Percentiles rank a stretch among this genome's conserved stretches.
phyloP scores from a whole-genome alignment of 35 echinoderm and acorn worm species.

The Anneissia japonica region DNA sequence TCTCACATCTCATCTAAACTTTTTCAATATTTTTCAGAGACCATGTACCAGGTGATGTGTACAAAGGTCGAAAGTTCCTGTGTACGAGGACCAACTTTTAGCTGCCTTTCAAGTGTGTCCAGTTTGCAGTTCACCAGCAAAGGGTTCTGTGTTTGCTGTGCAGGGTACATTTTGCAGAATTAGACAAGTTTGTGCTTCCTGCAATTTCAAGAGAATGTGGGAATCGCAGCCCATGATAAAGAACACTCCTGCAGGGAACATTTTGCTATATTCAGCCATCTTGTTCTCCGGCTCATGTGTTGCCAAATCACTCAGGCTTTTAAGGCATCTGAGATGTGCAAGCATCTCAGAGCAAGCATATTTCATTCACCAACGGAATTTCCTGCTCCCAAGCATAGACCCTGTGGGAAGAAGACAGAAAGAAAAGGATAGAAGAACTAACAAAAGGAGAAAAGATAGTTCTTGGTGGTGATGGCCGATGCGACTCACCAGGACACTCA shows the following conservation, averaged over 20 bases:
- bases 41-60: background rate
- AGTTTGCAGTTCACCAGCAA: background rate
- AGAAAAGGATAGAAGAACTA: background rate
- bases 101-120: constrained; percentile 26
- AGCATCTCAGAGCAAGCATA: background rate
- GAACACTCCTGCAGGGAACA: constrained; percentile 49
- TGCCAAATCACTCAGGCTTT: constrained; percentile 11
- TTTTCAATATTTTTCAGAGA: no score
- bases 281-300: constrained; percentile 50
- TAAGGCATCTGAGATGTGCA: background rate
- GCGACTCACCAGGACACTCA: constrained; percentile 42
- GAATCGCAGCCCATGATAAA: constrained; percentile 44
- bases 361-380: background rate
- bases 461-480: constrained; percentile 26
- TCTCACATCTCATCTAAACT: no score
- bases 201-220: constrained; percentile 17
- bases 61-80: constrained; percentile 41
- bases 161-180: constrained; percentile 30
- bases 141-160: background rate
- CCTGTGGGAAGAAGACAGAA: background rate
- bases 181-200: constrained; percentile 14
- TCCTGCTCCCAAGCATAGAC: background rate
- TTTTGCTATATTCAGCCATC: constrained; percentile 44
- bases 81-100: constrained; percentile 36
- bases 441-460: background rate